A percentile compares a stretch with the other conserved stretches of the same genome.
Evolutionary conservation across 2,888 invertebrate species (phyloP).

Genomic region (Athalia circularis): DNA sequence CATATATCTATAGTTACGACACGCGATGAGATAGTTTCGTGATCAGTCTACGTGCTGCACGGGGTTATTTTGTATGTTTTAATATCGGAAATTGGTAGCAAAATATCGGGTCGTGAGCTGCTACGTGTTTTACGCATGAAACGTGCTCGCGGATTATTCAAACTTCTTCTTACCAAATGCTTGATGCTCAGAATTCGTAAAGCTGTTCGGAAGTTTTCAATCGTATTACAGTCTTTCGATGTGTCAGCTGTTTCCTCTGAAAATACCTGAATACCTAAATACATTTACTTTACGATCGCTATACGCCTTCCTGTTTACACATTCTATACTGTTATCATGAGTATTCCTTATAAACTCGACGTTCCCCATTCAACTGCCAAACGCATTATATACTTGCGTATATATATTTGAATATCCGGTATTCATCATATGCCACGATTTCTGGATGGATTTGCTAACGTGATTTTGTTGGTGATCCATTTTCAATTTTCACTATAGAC

Average conservation of each 20-base stretch:
- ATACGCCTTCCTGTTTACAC: slow-evolving; percentile 20
- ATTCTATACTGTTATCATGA: neutral
- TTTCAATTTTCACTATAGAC: neutral
- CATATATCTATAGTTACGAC: neutral
- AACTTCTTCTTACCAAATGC: neutral
- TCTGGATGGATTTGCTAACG: neutral
- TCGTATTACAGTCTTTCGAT: neutral
- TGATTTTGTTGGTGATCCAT: neutral
- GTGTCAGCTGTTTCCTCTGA: neutral
- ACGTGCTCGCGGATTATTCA: no score
- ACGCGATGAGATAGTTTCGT: slow-evolving; percentile 8
- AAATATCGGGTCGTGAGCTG: no score
- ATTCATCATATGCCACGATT: neutral
- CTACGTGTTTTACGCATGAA: no score
- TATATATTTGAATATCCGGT: neutral
- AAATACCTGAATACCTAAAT: neutral
- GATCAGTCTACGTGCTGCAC: neutral
- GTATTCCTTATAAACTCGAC: no score
- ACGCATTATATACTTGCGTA: neutral
- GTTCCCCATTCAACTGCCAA: no score
- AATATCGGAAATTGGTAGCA: neutral
- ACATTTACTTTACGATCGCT: slow-evolving; percentile 13
- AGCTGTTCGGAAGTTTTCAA: slow-evolving; percentile 1
- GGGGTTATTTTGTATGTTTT: neutral
- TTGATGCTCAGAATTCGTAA: slow-evolving; percentile 20